A percentile compares a stretch with the other conserved stretches of the same genome.
Evolutionary conservation across 2,797 vertebrate species (phyloP).

Genomic region (Parauchenoglanis ngamensis): DNA sequence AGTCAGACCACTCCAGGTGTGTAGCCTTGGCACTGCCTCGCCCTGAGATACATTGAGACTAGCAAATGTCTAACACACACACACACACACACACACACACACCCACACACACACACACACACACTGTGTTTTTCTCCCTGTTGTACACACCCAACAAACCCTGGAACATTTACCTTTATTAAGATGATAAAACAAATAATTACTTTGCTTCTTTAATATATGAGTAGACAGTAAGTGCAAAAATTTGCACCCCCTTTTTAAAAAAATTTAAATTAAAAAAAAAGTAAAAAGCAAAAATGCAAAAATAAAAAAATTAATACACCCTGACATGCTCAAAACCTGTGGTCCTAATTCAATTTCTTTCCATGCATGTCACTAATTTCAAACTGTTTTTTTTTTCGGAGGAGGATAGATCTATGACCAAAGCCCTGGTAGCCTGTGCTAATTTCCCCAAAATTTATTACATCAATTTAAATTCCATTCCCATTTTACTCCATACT

Average conservation of each 20-base stretch:
- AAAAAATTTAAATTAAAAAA: neutral
- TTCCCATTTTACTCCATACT: neutral
- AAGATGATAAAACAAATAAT: neutral
- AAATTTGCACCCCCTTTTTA: neutral
- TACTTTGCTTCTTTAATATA: neutral
- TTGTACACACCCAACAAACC: neutral
- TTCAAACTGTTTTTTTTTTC: neutral
- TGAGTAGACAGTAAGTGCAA: neutral
- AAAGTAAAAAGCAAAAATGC: neutral
- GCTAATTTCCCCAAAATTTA: neutral
- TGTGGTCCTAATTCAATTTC: neutral
- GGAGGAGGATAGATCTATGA: neutral
- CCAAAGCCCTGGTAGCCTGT: neutral
- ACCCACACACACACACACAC: slow-evolving; percentile 27
- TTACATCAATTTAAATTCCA: neutral
- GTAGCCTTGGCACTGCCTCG: slow-evolving; percentile 60
- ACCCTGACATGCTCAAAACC: neutral
- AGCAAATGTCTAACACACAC: neutral
- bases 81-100: slow-evolving; percentile 19
- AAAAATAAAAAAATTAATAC: neutral
- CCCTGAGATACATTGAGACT: slow-evolving; percentile 58
- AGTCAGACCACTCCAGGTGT: slow-evolving; percentile 68
- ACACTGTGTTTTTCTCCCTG: neutral
- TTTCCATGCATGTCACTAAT: neutral
- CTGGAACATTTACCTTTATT: neutral